phyloP scores from a whole-genome alignment of 2,797 vertebrate species.

The Poecilia gillii region DNA sequence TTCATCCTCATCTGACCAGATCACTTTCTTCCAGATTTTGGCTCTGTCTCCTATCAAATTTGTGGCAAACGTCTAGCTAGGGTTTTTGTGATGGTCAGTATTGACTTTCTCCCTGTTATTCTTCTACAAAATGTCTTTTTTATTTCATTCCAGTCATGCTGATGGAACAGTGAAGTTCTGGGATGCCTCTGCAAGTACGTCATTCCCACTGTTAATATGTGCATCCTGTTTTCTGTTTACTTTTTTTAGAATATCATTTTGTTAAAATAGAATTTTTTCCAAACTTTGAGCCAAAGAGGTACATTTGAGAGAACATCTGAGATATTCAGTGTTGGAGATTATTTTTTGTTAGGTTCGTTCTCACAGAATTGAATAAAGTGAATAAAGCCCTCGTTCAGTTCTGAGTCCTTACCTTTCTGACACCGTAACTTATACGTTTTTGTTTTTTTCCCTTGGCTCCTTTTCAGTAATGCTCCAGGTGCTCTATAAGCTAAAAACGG shows the following conservation, averaged over 20 bases:
- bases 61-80: background rate
- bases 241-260: slow-evolving; percentile 6
- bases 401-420: background rate
- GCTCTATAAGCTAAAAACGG: slow-evolving; percentile 98
- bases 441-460: background rate
- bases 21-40: background rate
- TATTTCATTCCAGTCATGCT: slow-evolving; percentile 86
- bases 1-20: background rate
- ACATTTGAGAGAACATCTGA: background rate
- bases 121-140: background rate
- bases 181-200: slow-evolving; percentile 99
- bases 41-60: background rate
- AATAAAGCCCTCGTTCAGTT: background rate
- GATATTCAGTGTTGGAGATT: background rate
- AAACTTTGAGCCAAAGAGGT: too few species aligned
- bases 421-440: slow-evolving; percentile 8
- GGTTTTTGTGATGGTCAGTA: background rate
- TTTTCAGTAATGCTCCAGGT: slow-evolving; percentile 95
- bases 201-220: background rate
- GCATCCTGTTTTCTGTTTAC: background rate
- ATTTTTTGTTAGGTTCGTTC: background rate
- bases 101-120: background rate
- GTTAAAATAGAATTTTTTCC: background rate
- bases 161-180: slow-evolving; percentile 99
- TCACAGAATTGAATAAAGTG: background rate